phyloP scores from a whole-genome alignment of 1,140 invertebrate species.

The Halesus radiatus region DNA sequence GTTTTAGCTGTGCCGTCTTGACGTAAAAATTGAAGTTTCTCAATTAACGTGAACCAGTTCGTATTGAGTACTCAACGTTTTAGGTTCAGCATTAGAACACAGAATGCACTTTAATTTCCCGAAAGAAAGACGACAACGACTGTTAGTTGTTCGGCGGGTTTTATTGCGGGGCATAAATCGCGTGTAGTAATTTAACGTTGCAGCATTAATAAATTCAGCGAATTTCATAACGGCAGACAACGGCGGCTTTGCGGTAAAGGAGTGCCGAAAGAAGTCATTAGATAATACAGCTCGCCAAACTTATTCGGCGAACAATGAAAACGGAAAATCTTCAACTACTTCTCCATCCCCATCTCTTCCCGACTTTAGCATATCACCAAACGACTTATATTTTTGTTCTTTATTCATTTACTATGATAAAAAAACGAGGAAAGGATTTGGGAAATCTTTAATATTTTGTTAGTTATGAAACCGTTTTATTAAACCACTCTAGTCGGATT shows the following conservation, averaged over 20 bases:
- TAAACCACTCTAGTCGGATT: too few species aligned
- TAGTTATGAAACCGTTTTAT: too few species aligned
- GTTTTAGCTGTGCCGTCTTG: too few species aligned
- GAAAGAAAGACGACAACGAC: not conserved
- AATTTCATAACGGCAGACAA: constrained; percentile 35
- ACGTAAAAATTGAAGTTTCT: too few species aligned
- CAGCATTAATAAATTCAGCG: constrained; percentile 33
- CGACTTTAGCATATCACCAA: constrained; percentile 11
- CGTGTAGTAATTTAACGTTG: constrained; percentile 25
- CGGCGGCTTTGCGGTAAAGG: constrained; percentile 28
- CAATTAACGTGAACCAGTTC: too few species aligned
- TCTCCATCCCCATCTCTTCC: not conserved
- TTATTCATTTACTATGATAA: too few species aligned
- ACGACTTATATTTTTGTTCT: not conserved
- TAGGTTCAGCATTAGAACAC: too few species aligned
- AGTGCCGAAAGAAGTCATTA: constrained; percentile 37
- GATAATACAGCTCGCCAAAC: constrained; percentile 27
- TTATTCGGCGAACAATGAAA: constrained; percentile 31
- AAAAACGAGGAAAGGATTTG: too few species aligned
- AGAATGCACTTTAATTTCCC: not conserved
- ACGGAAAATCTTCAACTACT: not conserved
- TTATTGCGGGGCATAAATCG: constrained; percentile 25
- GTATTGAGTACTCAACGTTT: too few species aligned
- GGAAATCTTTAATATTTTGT: too few species aligned
- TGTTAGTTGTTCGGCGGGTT: not conserved